A percentile compares a stretch with the other conserved stretches of the same genome.
These are phyloP conservation scores for Campylomormyrus numenius DNA, from an alignment of 2,113 vertebrate genomes.

Conservation along the genomic window DNA sequence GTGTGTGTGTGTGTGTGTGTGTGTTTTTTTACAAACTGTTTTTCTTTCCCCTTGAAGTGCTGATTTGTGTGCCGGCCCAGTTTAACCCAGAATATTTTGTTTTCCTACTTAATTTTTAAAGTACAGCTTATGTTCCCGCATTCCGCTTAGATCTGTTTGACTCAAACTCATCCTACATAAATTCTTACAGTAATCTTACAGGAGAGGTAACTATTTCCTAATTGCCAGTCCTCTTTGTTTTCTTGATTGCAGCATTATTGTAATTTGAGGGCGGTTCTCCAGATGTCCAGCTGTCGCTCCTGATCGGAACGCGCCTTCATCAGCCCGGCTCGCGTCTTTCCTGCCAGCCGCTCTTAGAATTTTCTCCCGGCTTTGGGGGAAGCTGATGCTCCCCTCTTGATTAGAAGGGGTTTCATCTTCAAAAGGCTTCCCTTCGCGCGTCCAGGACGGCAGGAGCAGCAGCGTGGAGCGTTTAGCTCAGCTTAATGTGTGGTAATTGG, in stretches of 20 bases:
- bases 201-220: neutral
- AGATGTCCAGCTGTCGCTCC: neutral
- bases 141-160: neutral
- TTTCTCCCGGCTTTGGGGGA: neutral
- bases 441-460: neutral
- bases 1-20: neutral
- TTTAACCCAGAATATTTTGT: neutral
- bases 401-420: constrained; percentile 5
- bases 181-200: neutral
- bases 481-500: constrained; percentile 17
- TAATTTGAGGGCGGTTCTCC: neutral
- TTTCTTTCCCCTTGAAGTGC: neutral
- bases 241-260: neutral
- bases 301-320: neutral
- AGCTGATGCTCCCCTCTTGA: neutral
- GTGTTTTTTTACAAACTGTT: neutral
- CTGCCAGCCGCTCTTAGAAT: neutral
- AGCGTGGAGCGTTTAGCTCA: neutral
- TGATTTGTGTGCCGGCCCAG: neutral
- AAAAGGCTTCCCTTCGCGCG: neutral
- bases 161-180: neutral
- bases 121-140: neutral
- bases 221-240: neutral
- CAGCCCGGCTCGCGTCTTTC: neutral
- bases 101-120: neutral